Percentiles rank a stretch among this genome's conserved stretches.
These are phyloP conservation scores for Poliocrania exsul DNA, from an alignment of 2,797 vertebrate genomes.

Conservation along the genomic window DNA sequence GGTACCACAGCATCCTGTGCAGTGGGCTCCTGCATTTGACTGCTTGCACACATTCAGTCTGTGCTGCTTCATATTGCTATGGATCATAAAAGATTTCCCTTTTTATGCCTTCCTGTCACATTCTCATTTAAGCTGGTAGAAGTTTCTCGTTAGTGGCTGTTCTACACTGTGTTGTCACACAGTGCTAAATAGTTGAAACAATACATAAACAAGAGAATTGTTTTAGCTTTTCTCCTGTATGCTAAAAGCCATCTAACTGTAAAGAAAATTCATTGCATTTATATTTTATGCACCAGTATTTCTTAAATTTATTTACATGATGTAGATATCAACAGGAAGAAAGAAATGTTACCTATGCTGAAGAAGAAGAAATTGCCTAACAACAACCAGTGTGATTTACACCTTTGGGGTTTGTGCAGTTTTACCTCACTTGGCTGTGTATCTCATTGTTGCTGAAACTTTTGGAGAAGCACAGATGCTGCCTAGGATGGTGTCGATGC, in stretches of 20 bases:
- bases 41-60: rapidly evolving
- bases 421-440: not conserved
- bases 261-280: not conserved
- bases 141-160: not conserved
- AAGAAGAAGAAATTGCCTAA: not conserved
- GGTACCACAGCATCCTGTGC: not conserved
- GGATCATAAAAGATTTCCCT: not conserved
- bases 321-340: not conserved
- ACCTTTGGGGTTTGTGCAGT: not conserved
- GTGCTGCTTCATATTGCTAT: not conserved
- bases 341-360: not conserved
- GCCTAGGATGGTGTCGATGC: rapidly evolving
- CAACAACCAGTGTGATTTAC: not conserved
- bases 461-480: rapidly evolving
- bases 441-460: not conserved
- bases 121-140: not conserved
- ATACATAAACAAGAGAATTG: not conserved
- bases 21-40: rapidly evolving
- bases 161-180: not conserved
- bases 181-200: not conserved
- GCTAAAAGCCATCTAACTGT: not conserved
- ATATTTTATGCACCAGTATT: not conserved
- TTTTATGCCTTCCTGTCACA: not conserved
- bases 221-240: not conserved
- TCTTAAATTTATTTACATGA: not conserved